Evolutionary conservation across 2,113 vertebrate species (phyloP).

Genomic region (Anolis carolinensis): DNA sequence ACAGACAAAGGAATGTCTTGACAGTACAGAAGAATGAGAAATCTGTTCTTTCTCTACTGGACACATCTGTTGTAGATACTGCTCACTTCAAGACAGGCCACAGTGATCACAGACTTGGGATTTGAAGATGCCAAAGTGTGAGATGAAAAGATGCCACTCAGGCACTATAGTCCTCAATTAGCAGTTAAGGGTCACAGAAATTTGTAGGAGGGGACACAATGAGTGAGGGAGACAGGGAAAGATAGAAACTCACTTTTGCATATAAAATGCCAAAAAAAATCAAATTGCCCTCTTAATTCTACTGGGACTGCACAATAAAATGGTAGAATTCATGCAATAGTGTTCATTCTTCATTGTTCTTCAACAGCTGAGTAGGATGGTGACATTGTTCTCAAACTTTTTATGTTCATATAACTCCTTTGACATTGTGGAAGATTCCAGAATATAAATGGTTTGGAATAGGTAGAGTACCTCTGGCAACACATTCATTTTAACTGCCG

Average conservation of each 20-base stretch:
- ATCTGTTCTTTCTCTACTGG: constrained; percentile 9
- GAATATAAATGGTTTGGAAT: no score
- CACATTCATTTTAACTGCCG: no score
- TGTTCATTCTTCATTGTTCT: no score
- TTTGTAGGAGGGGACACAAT: not conserved
- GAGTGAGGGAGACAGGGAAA: no score
- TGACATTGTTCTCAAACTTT: no score
- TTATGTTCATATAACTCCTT: no score
- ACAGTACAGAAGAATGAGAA: not conserved
- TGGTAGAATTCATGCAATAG: no score
- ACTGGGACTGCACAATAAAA: no score
- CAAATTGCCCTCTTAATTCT: not conserved
- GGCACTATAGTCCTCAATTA: not conserved
- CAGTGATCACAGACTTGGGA: not conserved
- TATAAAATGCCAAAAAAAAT: not conserved
- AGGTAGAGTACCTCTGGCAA: no score
- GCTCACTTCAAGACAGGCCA: not conserved
- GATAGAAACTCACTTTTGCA: no score
- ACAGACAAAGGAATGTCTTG: not conserved
- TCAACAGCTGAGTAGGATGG: no score
- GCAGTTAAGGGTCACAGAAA: constrained; percentile 4
- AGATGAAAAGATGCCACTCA: constrained; percentile 2
- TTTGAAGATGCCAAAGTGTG: constrained; percentile 10
- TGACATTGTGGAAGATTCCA: no score
- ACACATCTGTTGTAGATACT: not conserved